Base-by-base conservation (phyloP, 2,113 vertebrate genomes). In the Rhynchomys soricoides region DNA sequence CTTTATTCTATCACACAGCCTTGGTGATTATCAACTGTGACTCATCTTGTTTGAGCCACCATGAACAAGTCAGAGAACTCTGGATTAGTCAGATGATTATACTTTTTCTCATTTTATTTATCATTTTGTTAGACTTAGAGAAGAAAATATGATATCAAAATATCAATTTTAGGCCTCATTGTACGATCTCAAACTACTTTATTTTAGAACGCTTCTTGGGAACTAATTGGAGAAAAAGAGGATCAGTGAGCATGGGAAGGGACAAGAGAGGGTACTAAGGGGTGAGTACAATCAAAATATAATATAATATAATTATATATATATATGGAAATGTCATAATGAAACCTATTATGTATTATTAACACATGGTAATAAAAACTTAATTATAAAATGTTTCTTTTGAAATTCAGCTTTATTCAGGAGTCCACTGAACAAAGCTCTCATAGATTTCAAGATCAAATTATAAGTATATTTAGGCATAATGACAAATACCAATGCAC, bases 381-480 rank as follows among this genome's bases (percentile, higher is more conserved):
- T 83, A 83, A 43, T 34, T 68, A 66, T 86, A 64, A 94, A 95
- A 87, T 83, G 66, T 92, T 82, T 96, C 24, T 94, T 95, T 93
- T 57, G 21, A 95, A 96, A 74, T 83, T 57, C 3, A 95, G 50
- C 55, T 94, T 86, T 93, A 57, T 52, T 89, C n/a, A 88, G 78
- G 22, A 82, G 55, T 9, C 9, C 1, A 75, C 3, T 34, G 4
- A 87, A 4, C 26, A 81, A 0, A 85, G 3, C 0, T n/a, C 26
- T 86, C 19, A 91, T 1, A 74, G 73, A 93, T 86, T 97, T 95
- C 40, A 91, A 91, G 82, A 48, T 94, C 81, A 43, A 91, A 81
- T 71, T 89, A 92, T 91, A 45, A 95, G 29, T 29, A 21, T 48
- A 92, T 90, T 82, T 93, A 92, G 68, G 68, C 40, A 90, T 81